Evolutionary conservation across 2,797 vertebrate genomes (phyloP).

Genomic region (Sebastes jordani): DNA sequence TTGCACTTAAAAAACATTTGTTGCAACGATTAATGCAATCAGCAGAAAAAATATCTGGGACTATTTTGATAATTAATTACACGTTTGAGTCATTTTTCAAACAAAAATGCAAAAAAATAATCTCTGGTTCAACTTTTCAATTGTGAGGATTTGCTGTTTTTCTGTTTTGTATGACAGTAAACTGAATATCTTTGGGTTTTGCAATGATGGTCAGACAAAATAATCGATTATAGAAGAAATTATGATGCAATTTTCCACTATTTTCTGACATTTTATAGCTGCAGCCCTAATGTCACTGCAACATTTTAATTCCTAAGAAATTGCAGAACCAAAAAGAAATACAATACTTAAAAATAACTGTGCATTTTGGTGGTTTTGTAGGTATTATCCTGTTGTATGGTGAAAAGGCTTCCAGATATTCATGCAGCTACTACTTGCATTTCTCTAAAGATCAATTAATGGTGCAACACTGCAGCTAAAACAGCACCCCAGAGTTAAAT

Average conservation of each 20-base stretch:
- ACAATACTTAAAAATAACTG: not conserved
- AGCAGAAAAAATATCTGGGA: not conserved
- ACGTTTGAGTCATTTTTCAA: not conserved
- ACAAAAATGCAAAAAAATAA: not conserved
- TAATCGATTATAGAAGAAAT: not conserved
- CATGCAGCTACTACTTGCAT: not conserved
- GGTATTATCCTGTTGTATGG: not conserved
- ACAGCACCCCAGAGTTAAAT: not conserved
- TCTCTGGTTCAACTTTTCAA: not conserved
- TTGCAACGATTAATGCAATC: fast-evolving
- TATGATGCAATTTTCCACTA: not conserved
- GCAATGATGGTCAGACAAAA: not conserved
- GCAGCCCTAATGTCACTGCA: not conserved
- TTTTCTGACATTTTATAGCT: not conserved
- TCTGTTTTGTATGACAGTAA: not conserved
- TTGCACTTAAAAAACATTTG: not conserved
- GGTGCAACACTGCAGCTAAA: not conserved
- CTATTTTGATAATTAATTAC: not conserved
- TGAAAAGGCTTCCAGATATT: not conserved
- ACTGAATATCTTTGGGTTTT: not conserved
- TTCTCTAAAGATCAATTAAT: not conserved
- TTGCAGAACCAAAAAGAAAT: not conserved
- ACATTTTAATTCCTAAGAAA: not conserved
- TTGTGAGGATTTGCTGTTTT: no score
- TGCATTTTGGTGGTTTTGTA: not conserved